These are phyloP conservation scores for Xiphophorus birchmanni DNA, from an alignment of 2,797 vertebrate species.

Conservation along the genomic window DNA sequence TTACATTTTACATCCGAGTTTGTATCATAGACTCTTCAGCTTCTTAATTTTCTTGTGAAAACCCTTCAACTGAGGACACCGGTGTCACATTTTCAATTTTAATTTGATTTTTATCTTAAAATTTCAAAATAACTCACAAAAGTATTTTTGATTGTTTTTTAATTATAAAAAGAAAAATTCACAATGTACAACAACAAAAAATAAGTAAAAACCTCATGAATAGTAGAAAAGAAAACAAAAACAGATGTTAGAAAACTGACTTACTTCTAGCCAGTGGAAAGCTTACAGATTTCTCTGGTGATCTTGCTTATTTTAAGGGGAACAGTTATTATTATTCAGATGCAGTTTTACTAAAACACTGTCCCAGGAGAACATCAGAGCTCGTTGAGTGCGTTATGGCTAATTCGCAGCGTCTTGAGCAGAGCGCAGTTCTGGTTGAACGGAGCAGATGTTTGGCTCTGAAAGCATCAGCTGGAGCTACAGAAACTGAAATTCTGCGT, in stretches of 20 bases:
- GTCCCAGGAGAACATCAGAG: too few species aligned
- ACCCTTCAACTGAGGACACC: not conserved
- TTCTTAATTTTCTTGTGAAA: not conserved
- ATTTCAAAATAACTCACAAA: not conserved
- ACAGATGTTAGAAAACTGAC: not conserved
- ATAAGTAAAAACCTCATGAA: not conserved
- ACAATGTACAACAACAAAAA: not conserved
- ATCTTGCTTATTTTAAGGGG: constrained; percentile 12
- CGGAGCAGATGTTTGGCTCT: not conserved
- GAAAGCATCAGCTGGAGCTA: not conserved
- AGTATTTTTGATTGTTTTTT: too few species aligned
- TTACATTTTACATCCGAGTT: not conserved
- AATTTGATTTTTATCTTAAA: not conserved
- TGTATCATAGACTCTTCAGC: not conserved
- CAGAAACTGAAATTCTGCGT: constrained; percentile 12
- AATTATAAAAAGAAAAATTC: not conserved
- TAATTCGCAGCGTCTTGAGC: not conserved
- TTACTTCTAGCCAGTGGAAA: constrained; percentile 3
- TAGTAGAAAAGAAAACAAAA: not conserved
- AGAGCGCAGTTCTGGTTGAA: not conserved
- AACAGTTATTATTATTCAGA: not conserved
- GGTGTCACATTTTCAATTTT: not conserved
- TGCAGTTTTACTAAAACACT: constrained; percentile 5
- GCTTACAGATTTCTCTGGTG: constrained; percentile 17
- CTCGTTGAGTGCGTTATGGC: not conserved